A percentile compares a stretch with the other conserved stretches of the same genome.
phyloP scores from a whole-genome alignment of 2,888 invertebrate genomes.

The Drosophila koepferae region DNA sequence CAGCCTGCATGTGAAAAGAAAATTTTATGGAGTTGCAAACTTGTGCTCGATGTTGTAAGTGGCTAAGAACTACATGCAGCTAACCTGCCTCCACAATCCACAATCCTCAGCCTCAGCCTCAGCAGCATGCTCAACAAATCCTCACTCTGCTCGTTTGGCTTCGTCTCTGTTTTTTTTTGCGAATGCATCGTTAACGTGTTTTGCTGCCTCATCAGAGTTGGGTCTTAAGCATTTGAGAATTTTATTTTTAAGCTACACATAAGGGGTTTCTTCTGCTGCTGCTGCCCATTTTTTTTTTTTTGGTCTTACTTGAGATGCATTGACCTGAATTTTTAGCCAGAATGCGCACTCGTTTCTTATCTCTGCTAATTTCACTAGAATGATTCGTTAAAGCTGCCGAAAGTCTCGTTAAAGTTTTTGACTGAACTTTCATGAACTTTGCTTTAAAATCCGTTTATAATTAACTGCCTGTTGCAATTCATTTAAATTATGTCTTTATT shows the following conservation, averaged over 20 bases:
- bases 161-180: slow-evolving; percentile 7
- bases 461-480: neutral
- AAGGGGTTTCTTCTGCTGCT: neutral
- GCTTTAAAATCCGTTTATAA: neutral
- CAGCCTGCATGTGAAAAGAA: slow-evolving; percentile 39
- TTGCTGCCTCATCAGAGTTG: slow-evolving; percentile 41
- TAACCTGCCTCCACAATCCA: neutral
- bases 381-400: slow-evolving; percentile 15
- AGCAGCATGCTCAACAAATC: neutral
- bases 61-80: slow-evolving; percentile 58
- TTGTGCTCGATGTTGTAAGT: slow-evolving; percentile 74
- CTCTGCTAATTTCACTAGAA: slow-evolving; percentile 16
- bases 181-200: slow-evolving; percentile 60
- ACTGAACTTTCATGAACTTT: neutral
- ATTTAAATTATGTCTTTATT: neutral
- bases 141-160: neutral
- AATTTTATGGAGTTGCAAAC: slow-evolving; percentile 71
- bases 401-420: neutral
- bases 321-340: slow-evolving; percentile 57
- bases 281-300: neutral
- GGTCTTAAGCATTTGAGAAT: slow-evolving; percentile 38
- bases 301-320: slow-evolving; percentile 36
- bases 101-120: neutral
- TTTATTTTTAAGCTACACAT: slow-evolving; percentile 20
- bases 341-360: slow-evolving; percentile 19